phyloP scores from a whole-genome alignment of 2,888 invertebrate genomes.

The Baccha elongata region DNA sequence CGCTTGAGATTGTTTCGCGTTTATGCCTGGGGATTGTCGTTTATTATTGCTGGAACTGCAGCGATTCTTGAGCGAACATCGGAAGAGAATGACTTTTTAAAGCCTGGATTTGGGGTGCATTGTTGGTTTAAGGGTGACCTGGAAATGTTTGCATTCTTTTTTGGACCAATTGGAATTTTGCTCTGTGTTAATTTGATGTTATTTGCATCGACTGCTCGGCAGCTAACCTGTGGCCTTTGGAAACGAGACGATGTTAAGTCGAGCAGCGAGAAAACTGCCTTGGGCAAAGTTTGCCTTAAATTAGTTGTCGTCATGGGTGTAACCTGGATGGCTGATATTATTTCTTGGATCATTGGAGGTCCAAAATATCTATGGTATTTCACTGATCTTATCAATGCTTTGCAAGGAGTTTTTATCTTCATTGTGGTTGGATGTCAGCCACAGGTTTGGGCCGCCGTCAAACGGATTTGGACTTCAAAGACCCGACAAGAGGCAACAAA shows the following conservation, averaged over 20 bases:
- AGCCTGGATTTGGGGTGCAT: conserved; percentile 90
- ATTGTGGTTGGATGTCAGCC: conserved; percentile 95
- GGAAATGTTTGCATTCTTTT: conserved; percentile 93
- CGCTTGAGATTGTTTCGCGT: conserved; percentile 90
- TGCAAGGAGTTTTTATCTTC: conserved; percentile 94
- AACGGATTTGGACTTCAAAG: conserved; percentile 86
- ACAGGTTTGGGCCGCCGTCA: conserved; percentile 88
- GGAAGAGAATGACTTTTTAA: conserved; percentile 84
- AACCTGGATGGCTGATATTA: conserved; percentile 91
- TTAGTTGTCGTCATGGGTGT: conserved; percentile 92
- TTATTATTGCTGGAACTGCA: conserved; percentile 89
- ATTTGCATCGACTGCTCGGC: conserved; percentile 91
- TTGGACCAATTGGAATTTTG: conserved; percentile 91
- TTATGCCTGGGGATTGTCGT: conserved; percentile 94
- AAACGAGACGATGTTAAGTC: conserved; percentile 94
- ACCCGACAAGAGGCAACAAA: conserved; percentile 83
- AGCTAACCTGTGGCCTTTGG: conserved; percentile 94
- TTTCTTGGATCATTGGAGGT: conserved; percentile 92
- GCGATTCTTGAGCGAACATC: conserved; percentile 88
- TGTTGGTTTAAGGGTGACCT: conserved; percentile 93
- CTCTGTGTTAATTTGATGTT: conserved; percentile 90
- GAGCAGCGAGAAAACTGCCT: conserved; percentile 90
- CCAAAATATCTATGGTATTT: conserved; percentile 92
- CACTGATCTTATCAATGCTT: conserved; percentile 92
- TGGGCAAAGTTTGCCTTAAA: conserved; percentile 93